Conservation (phyloP, 2,888 invertebrate genomes). For the Chalcosyrphus nemorum region DNA sequence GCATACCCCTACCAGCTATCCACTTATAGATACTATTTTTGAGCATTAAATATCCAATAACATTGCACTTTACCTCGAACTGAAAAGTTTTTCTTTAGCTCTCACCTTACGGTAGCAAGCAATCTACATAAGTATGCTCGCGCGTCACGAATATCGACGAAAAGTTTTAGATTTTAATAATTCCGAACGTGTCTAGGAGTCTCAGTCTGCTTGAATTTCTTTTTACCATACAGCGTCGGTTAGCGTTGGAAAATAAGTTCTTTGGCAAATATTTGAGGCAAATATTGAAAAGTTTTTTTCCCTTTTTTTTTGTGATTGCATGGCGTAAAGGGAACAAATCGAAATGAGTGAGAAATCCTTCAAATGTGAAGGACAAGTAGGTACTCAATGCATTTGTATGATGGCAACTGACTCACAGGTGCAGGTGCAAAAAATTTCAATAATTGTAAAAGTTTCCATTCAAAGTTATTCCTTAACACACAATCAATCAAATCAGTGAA, state of each 20-base stretch:
- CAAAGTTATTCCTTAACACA: constrained; percentile 19
- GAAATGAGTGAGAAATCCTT: constrained; percentile 22
- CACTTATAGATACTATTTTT: not conserved
- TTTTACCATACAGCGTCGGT: not conserved
- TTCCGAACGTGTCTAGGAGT: constrained; percentile 26
- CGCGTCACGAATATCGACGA: not conserved
- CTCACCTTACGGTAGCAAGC: constrained; percentile 8
- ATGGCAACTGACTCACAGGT: constrained; percentile 48
- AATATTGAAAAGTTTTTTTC: constrained; percentile 47
- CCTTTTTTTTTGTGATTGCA: constrained; percentile 4
- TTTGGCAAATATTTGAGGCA: constrained; percentile 59
- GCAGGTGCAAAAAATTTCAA: constrained; percentile 64
- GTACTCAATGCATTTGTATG: not conserved
- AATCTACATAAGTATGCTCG: constrained; percentile 36
- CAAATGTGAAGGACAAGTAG: not conserved
- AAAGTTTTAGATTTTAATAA: constrained; percentile 57
- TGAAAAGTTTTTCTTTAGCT: not conserved
- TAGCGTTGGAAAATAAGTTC: constrained; percentile 7
- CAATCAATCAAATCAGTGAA: constrained; percentile 59
- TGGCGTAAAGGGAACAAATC: not conserved
- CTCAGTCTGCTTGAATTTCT: constrained; percentile 5
- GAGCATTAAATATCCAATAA: constrained; percentile 21
- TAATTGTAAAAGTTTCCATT: constrained; percentile 51
- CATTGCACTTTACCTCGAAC: constrained; percentile 8
- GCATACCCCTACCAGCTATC: not conserved